Percentiles rank a stretch among this genome's conserved stretches.
phyloP scores from a whole-genome alignment of 2,113 vertebrate genomes.

The Rostratula benghalensis region DNA sequence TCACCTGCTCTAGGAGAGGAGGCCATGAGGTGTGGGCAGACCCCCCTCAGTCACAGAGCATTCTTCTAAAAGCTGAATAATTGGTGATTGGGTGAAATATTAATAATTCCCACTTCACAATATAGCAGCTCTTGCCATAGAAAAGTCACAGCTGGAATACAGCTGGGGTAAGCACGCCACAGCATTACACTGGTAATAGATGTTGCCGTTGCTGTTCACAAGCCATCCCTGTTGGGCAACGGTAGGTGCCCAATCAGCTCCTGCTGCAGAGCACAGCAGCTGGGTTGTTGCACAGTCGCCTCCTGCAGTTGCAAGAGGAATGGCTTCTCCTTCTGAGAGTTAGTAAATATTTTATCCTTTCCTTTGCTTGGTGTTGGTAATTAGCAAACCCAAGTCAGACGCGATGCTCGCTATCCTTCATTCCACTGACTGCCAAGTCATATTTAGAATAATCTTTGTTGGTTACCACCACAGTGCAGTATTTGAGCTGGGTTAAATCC shows the following conservation, averaged over 20 bases:
- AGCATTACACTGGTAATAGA: neutral
- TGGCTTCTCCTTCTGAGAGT: neutral
- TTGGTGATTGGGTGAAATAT: neutral
- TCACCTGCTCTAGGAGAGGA: neutral
- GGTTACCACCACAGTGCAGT: neutral
- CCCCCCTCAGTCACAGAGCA: accelerated
- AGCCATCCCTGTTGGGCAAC: neutral
- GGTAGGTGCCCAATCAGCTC: neutral
- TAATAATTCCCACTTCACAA: neutral
- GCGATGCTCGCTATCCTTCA: neutral
- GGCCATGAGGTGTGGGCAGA: neutral
- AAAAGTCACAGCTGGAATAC: neutral
- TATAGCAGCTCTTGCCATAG: neutral
- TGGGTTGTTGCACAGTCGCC: neutral
- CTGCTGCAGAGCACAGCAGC: neutral
- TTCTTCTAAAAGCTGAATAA: neutral
- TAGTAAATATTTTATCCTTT: neutral
- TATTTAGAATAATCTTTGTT: neutral
- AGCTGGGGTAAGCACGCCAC: neutral
- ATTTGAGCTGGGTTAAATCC: slow-evolving; percentile 12
- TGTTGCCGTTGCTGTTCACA: neutral
- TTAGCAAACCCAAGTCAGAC: neutral
- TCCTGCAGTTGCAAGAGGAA: neutral
- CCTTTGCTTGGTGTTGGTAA: neutral
- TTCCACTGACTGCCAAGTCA: neutral